Percentiles rank a stretch among this genome's conserved stretches.
Conservation (phyloP, 2,888 invertebrate genomes). For the Linyphia triangularis region DNA sequence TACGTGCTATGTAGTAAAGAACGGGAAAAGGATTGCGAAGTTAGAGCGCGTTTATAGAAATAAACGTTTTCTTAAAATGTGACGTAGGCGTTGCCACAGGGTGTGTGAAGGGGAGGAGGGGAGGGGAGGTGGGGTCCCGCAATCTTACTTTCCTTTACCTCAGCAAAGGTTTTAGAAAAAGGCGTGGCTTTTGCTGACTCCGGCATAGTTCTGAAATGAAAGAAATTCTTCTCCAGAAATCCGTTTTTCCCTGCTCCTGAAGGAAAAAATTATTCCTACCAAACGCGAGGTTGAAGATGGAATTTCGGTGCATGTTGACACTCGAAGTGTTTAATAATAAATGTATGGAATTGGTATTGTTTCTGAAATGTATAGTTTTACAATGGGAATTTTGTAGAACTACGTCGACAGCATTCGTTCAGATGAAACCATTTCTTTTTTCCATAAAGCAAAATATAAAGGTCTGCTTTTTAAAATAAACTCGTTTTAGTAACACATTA, state of each 20-base stretch:
- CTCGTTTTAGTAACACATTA: too few relatives aligned
- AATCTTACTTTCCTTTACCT: slow-evolving; percentile 2
- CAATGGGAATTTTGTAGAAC: too few relatives aligned
- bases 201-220: not conserved
- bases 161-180: not conserved
- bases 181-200: slow-evolving; percentile 42
- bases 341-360: not conserved
- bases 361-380: too few relatives aligned
- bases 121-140: not conserved
- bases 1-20: not conserved
- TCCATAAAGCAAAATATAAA: too few relatives aligned
- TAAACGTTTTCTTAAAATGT: slow-evolving; percentile 64
- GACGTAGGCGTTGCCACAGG: not conserved
- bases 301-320: not conserved
- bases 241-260: not conserved
- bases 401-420: too few relatives aligned
- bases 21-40: not conserved
- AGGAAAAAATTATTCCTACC: not conserved
- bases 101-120: not conserved
- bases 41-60: slow-evolving; percentile 36
- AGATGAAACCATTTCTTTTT: too few relatives aligned
- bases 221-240: not conserved
- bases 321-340: not conserved
- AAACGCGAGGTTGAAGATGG: too few relatives aligned
- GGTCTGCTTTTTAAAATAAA: too few relatives aligned